A percentile compares a stretch with the other conserved stretches of the same genome.
Evolutionary conservation across 2,797 vertebrate genomes (phyloP).

Genomic region (Kryptopterus vitreolus): DNA sequence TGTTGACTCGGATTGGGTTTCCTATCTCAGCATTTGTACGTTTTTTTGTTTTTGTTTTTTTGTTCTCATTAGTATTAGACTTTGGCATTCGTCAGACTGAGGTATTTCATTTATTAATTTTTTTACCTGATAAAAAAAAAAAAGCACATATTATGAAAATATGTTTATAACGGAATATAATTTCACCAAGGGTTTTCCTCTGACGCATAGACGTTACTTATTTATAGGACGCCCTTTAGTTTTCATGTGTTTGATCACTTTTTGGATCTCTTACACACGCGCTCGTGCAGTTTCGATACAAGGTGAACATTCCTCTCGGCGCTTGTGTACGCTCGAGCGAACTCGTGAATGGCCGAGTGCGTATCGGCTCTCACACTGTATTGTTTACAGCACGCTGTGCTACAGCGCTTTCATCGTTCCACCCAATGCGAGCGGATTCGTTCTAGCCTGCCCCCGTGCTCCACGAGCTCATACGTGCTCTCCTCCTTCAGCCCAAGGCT

Average conservation of each 20-base stretch:
- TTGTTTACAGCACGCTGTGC: background rate
- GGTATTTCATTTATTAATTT: constrained; percentile 28
- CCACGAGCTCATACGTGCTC: constrained; percentile 10
- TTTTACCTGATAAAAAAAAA: background rate
- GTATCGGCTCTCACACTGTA: constrained; percentile 11
- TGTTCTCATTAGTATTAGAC: constrained; percentile 39
- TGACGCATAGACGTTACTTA: too few relatives aligned
- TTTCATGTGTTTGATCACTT: too few relatives aligned
- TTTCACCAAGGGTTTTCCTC: too few relatives aligned
- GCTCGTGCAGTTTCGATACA: background rate
- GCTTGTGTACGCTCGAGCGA: background rate
- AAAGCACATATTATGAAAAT: background rate
- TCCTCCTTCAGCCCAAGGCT: constrained; percentile 43
- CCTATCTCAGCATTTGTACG: constrained; percentile 54
- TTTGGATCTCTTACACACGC: background rate
- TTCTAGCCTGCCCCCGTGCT: constrained; percentile 41
- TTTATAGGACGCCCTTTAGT: background rate
- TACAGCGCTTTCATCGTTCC: constrained; percentile 8
- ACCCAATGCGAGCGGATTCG: constrained; percentile 21
- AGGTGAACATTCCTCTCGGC: background rate
- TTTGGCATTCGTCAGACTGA: constrained; percentile 52
- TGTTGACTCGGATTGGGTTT: constrained; percentile 58
- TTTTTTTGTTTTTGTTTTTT: constrained; percentile 34
- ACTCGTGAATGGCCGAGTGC: background rate
- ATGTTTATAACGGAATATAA: too few relatives aligned